phyloP scores from a whole-genome alignment of 2,888 invertebrate genomes.

The Allolobophora icterica region DNA sequence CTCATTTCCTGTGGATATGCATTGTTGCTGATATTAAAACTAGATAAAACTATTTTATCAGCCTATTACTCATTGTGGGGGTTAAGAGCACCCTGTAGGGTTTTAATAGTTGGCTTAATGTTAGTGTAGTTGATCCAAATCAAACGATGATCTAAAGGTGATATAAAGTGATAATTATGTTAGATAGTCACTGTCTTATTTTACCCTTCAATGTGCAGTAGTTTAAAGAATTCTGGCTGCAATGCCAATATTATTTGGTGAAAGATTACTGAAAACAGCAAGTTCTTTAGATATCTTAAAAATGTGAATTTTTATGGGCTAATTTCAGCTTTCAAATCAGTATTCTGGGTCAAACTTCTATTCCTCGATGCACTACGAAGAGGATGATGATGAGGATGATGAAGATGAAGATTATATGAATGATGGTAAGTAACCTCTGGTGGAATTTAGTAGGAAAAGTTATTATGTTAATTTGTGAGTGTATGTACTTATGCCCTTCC shows the following conservation, averaged over 20 bases:
- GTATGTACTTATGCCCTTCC: too few relatives aligned
- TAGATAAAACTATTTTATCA: too few relatives aligned
- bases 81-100: too few relatives aligned
- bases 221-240: neutral
- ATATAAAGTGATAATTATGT: too few relatives aligned
- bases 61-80: too few relatives aligned
- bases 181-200: too few relatives aligned
- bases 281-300: neutral
- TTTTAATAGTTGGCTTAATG: too few relatives aligned
- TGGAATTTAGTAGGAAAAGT: neutral
- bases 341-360: constrained; percentile 26
- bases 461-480: too few relatives aligned
- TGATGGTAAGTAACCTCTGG: constrained; percentile 58
- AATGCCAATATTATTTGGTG: neutral
- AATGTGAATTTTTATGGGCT: neutral
- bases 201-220: too few relatives aligned
- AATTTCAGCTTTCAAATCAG: constrained; percentile 33
- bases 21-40: neutral
- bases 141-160: too few relatives aligned
- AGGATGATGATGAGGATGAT: constrained; percentile 86
- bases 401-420: constrained; percentile 71
- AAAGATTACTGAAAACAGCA: neutral
- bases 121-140: too few relatives aligned
- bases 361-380: constrained; percentile 74
- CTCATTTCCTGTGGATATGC: neutral